phyloP scores from a whole-genome alignment of 2,113 vertebrate species.

The Pomatorhinus ruficollis region DNA sequence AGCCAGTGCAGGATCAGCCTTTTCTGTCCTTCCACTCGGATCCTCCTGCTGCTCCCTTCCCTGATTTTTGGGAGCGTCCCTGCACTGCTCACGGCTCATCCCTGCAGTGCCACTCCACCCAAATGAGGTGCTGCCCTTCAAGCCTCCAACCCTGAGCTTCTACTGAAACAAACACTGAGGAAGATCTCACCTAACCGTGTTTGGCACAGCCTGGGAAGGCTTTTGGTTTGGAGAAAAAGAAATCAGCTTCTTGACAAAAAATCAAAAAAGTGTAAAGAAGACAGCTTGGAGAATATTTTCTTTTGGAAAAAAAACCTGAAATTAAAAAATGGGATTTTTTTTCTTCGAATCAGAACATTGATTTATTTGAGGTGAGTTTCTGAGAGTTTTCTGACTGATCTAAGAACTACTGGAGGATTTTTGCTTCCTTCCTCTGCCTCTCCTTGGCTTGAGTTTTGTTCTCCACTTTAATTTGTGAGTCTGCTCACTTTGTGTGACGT shows the following conservation, averaged over 20 bases:
- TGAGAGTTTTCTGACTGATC: not conserved
- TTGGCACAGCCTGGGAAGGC: not conserved
- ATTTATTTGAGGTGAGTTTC: not conserved
- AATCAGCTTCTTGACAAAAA: not conserved
- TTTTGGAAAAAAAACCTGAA: not conserved
- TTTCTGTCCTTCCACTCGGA: not conserved
- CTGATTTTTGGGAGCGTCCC: not conserved
- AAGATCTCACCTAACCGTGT: not conserved
- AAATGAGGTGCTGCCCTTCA: fast-evolving
- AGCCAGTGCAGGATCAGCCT: not conserved
- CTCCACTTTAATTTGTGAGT: not conserved
- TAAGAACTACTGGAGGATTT: not conserved
- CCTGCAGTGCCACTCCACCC: not conserved
- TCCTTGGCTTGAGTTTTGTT: not conserved
- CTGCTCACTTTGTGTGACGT: not conserved
- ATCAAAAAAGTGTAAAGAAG: not conserved
- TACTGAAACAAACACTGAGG: not conserved
- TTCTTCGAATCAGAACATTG: not conserved
- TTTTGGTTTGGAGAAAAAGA: not conserved
- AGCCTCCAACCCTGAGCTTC: not conserved
- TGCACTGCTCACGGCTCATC: not conserved
- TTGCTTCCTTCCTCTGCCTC: not conserved
- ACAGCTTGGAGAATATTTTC: not conserved
- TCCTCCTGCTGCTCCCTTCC: not conserved
- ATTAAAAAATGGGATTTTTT: not conserved